phyloP scores from a whole-genome alignment of 2,888 invertebrate genomes.

The Tenodera sinensis region DNA sequence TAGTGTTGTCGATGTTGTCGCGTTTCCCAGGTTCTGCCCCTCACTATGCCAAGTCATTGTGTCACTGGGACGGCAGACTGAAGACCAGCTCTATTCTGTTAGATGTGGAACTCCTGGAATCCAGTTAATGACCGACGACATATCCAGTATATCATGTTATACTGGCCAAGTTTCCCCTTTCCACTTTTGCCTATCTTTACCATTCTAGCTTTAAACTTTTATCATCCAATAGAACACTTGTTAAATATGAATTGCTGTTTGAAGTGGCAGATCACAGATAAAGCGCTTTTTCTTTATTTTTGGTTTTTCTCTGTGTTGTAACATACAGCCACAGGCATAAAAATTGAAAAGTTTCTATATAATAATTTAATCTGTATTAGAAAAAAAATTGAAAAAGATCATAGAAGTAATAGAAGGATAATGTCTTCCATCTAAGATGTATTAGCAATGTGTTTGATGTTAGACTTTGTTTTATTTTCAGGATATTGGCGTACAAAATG shows the following conservation, averaged over 20 bases:
- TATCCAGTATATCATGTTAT: neutral
- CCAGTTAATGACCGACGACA: neutral
- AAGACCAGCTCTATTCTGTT: slow-evolving; percentile 30
- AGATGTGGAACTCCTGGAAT: slow-evolving; percentile 15
- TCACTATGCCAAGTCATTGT: slow-evolving; percentile 28
- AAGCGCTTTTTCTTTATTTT: too few species aligned
- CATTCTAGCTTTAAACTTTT: neutral
- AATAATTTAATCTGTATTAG: too few species aligned
- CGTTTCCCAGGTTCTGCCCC: slow-evolving; percentile 29
- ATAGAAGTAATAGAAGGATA: neutral
- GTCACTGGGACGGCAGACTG: slow-evolving; percentile 24
- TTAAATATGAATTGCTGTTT: neutral
- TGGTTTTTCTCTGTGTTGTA: too few species aligned
- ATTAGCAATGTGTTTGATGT: neutral
- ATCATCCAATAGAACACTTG: neutral
- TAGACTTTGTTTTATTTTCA: neutral
- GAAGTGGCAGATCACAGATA: neutral
- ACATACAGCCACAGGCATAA: too few species aligned
- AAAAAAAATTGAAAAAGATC: too few species aligned
- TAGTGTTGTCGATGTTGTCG: slow-evolving; percentile 8
- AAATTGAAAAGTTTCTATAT: too few species aligned
- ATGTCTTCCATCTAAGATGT: neutral
- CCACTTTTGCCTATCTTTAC: neutral
- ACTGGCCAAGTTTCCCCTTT: neutral
- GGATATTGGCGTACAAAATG: neutral